Evolutionary conservation across 2,113 vertebrate species (phyloP).

Genomic region (Sigmodon hispidus): DNA sequence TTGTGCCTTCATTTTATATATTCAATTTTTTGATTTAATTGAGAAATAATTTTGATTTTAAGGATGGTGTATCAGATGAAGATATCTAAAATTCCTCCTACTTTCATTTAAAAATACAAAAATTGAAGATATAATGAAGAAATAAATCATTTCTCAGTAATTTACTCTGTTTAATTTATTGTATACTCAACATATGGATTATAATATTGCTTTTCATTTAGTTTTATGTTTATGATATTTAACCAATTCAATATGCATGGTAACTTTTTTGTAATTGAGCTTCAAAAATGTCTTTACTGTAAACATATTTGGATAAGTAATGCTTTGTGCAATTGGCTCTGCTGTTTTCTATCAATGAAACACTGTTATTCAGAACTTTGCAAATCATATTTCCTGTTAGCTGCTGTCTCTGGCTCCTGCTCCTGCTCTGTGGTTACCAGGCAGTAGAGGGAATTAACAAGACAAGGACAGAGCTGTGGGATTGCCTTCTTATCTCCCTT

Average conservation of each 20-base stretch:
- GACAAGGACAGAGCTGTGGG: neutral
- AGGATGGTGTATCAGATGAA: neutral
- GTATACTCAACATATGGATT: neutral
- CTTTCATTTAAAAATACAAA: neutral
- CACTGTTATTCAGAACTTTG: neutral
- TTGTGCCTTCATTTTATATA: neutral
- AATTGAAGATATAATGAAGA: neutral
- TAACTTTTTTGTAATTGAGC: neutral
- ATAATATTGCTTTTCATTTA: neutral
- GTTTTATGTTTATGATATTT: neutral
- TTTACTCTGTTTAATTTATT: neutral
- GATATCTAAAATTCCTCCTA: neutral
- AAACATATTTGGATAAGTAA: neutral
- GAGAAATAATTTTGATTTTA: conserved; percentile 6
- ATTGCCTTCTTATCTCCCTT: neutral
- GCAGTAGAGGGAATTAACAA: neutral
- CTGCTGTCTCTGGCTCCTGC: neutral
- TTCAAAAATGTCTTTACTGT: conserved; percentile 17
- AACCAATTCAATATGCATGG: neutral
- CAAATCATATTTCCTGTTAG: neutral
- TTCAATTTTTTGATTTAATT: neutral
- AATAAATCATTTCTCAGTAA: neutral
- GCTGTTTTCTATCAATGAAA: neutral
- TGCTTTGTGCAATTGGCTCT: neutral
- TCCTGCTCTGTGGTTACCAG: neutral